These are phyloP conservation scores for Eristalinus aeneus DNA, from an alignment of 2,888 invertebrate species.

Conservation along the genomic window DNA sequence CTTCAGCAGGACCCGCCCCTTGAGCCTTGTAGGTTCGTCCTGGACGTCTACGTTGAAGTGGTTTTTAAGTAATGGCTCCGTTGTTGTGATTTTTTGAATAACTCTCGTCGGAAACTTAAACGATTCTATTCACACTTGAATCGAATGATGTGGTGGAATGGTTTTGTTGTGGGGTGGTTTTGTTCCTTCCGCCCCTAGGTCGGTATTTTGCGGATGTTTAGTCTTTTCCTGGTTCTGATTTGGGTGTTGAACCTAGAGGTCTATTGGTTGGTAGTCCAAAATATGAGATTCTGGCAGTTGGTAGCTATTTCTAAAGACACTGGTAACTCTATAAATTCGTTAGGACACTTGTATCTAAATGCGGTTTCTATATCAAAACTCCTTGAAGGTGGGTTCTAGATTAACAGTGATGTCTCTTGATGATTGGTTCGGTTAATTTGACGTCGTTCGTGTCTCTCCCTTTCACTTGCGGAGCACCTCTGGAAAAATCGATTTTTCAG, in stretches of 20 bases:
- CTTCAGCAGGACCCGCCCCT: conserved; percentile 75
- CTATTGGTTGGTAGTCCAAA: conserved; percentile 54
- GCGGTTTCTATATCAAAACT: conserved; percentile 23
- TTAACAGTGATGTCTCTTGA: not conserved
- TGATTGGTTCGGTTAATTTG: not conserved
- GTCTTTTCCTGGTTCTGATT: conserved; percentile 26
- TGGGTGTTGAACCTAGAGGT: conserved; percentile 6
- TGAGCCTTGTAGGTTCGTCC: conserved; percentile 75
- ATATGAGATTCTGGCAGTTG: conserved; percentile 62
- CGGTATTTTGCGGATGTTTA: conserved; percentile 6
- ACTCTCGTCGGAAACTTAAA: conserved; percentile 64
- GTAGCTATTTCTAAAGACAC: conserved; percentile 12
- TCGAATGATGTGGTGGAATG: not conserved
- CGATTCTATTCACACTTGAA: conserved; percentile 34
- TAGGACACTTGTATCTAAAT: conserved; percentile 20
- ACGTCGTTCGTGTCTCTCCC: not conserved
- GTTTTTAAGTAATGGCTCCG: conserved; percentile 79
- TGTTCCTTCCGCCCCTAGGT: not conserved
- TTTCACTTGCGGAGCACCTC: conserved; percentile 15
- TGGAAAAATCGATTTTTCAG: conserved; percentile 71
- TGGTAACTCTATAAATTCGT: conserved; percentile 55
- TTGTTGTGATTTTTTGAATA: conserved; percentile 79
- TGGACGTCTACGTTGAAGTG: conserved; percentile 76
- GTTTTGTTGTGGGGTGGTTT: conserved; percentile 1
- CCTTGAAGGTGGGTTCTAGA: conserved; percentile 52